Evolutionary conservation across 1,140 invertebrate species (phyloP), one percentile per base, ranked within the genome.

Genomic region (Bombus waltoni): DNA sequence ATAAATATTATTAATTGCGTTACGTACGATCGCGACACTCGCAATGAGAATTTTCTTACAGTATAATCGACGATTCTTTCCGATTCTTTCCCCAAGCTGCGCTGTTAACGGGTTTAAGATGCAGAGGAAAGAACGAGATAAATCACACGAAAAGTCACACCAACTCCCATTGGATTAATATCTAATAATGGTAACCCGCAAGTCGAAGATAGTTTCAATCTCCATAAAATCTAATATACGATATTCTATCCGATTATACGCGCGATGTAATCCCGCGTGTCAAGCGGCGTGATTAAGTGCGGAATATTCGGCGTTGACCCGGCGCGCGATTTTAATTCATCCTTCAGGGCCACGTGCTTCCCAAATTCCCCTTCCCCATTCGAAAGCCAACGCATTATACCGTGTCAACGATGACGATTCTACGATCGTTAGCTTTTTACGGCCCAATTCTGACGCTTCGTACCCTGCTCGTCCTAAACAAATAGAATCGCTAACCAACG

Each of bases 251-350:
- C 82, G 85, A 89, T 91, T 86, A 89, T 87, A 87, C 86, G 84
- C 88, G 86, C 87, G 86, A 88, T 85, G 86, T 89, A 89, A 89
- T 89, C 88, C 88, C 65, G 75, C 47, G 62, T 89, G 88, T 89
- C 88, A 81, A 82, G 72, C 88, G 77, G 62, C 65, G 75, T 88
- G 88, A 89, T 83, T 82, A 89, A 89, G 85, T 89, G 84, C 73
- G 80, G 81, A 89, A 89, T 86, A 86, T 83, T 87, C 47, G 78
- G 65, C 85, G 88, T 81, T 88, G 85, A 86, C 82, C 88, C 79
- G 47, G 75, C 89, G 86, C 88, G 71, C 76, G 89, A 90, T 90
- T 90, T 90, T 90, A 88, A 90, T 90, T 89, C 83, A 89, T 88
- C 86, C 40, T 44, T 40, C 77, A 18, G 66, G 88, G 73, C 70